Evolutionary conservation across 1,140 invertebrate genomes (phyloP), one percentile per base, ranked within the genome.

Genomic region (Leptonema lineaticorne): DNA sequence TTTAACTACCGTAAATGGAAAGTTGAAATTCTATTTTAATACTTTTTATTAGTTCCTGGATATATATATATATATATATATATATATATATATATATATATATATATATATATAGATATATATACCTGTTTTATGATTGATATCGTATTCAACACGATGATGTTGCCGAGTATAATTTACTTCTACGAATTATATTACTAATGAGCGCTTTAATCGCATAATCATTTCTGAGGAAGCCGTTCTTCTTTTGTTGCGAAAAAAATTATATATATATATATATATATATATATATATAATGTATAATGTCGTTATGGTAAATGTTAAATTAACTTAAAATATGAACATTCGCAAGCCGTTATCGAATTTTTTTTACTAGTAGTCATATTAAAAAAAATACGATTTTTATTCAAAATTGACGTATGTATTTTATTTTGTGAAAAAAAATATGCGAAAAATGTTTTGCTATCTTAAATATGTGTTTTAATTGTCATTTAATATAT

Each of bases 251-350:
- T 16, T 26, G 24, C 50, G 50, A 53, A 53, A 22, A 53, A 53
- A 26, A 26, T 14, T 48, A 11, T 53, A 53, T 24, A 9, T 22
- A 22, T 22, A 22, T 22, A 53, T 4, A 11, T 53, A 14, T 7
- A 24, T 26, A 24, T 53, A 24, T 50, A 18, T 50, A 22, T 26
- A 53, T 14, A 41, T 14, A 41, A 9, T 41, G n/a, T n/a, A 45
- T 45, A 45, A 45, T 24, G 27, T 53, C 50, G 50, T 24, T 53
- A 53, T 53, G 50, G 50, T 53, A 53, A 53, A 53, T 53, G 50
- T 26, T 53, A 24, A 53, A 53, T 53, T 26, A 53, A 26, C 8
- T 53, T 53, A 24, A 24, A 53, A 53, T 53, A 24, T 53, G 50
- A 53, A 53, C 50, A 53, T 53, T 53, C 27, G 50, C 50, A 20